Evolutionary conservation across 1,140 invertebrate genomes (phyloP).

Genomic region (Listronotus bonariensis): DNA sequence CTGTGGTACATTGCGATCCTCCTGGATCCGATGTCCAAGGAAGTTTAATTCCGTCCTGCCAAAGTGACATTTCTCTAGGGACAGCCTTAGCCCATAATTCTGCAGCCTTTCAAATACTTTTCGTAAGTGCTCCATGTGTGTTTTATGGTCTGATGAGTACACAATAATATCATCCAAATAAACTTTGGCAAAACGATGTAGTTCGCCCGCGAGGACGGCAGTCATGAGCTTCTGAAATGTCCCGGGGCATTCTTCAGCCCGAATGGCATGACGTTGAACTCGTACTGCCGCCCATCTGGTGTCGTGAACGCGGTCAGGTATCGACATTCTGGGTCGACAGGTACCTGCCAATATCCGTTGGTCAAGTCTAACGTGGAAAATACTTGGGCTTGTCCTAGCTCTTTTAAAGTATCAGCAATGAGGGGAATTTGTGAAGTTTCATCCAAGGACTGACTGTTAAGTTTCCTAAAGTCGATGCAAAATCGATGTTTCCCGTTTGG

Average conservation of each 20-base stretch:
- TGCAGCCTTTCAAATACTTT: too few species aligned
- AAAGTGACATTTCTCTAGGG: too few species aligned
- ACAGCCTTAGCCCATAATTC: too few species aligned
- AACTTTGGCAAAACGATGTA: conserved; percentile 29
- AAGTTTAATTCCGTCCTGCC: too few species aligned
- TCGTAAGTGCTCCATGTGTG: too few species aligned
- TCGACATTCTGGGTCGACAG: conserved; percentile 18
- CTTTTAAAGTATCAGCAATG: conserved; percentile 24
- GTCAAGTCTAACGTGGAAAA: conserved; percentile 41
- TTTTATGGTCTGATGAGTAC: too few species aligned
- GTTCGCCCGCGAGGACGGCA: conserved; percentile 28
- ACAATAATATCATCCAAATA: too few species aligned
- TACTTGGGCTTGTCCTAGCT: conserved; percentile 22
- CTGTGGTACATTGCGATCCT: too few species aligned
- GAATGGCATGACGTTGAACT: conserved; percentile 45
- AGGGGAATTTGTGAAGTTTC: conserved; percentile 46
- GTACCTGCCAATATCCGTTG: conserved; percentile 46
- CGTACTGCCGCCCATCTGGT: conserved; percentile 27
- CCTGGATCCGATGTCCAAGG: neutral
- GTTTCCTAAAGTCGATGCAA: conserved; percentile 43
- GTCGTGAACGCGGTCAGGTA: conserved; percentile 46
- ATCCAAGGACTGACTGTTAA: conserved; percentile 56
- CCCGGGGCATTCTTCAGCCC: conserved; percentile 39
- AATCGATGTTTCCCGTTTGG: conserved; percentile 21
- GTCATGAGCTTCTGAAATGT: conserved; percentile 40